Conservation (phyloP, 2,797 vertebrate genomes). For the Hapalemur alaotrensis region DNA sequence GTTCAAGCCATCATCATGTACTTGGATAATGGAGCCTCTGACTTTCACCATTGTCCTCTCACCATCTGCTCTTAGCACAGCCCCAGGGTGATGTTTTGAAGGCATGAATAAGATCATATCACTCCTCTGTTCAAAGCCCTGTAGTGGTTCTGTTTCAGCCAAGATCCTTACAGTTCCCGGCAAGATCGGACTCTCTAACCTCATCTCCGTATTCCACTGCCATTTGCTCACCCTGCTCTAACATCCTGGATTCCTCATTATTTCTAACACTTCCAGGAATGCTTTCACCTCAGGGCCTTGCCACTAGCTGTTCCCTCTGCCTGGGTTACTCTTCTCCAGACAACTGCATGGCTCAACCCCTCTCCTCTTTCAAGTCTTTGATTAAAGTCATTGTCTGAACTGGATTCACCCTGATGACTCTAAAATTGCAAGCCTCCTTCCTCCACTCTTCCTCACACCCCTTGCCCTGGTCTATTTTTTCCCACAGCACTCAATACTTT, state of each 20-base stretch:
- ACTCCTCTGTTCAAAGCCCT: not conserved
- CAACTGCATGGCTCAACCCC: not conserved
- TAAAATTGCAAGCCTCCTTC: not conserved
- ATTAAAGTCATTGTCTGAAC: not conserved
- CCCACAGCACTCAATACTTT: not conserved
- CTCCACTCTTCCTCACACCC: slow-evolving; percentile 1
- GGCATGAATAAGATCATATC: not conserved
- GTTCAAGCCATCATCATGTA: not conserved
- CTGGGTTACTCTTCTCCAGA: not conserved
- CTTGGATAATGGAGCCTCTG: not conserved
- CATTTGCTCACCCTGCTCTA: not conserved
- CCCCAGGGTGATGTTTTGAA: not conserved
- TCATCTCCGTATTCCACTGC: not conserved
- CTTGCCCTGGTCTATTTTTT: not conserved
- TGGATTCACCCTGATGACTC: not conserved
- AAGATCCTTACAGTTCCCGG: not conserved
- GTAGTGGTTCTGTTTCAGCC: not conserved
- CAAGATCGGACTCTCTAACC: not conserved
- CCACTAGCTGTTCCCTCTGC: not conserved
- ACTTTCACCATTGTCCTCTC: not conserved
- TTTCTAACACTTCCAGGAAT: slow-evolving; percentile 24
- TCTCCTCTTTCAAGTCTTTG: not conserved
- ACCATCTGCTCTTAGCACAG: not conserved
- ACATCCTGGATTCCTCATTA: not conserved
- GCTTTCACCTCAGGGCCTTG: not conserved